Evolutionary conservation across 2,797 vertebrate species (phyloP), one percentile per base, ranked within the genome.

Genomic region (Leptodactylus fallax): DNA sequence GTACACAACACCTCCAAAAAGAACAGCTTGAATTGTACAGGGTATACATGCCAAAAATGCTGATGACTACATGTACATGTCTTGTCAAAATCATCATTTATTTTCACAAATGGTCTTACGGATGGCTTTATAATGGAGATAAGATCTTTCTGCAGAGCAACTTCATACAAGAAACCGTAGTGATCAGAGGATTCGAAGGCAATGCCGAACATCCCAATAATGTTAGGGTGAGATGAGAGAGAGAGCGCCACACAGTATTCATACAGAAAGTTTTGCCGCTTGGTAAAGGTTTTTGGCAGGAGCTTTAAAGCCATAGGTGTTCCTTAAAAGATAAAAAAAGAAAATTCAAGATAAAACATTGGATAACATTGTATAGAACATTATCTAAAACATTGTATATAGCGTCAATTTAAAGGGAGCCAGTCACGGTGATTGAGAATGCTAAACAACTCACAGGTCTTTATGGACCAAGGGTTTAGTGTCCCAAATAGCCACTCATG

Each of bases 231-330:
- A 0, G 94, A 89, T 63, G 97, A 97, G 6, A 98, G 97, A 0
- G 96, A 95, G 58, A 99, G 94, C 0, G 97, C 97, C 79, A 98
- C 94, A 1, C 97, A 97, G 1, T 98, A 98, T 90, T 99, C 98
- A 25, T 96, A 95, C 76, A 99, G 93, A 93, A 99, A 99, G 9
- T 96, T 94, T 0, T 97, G 92, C 0, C 97, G 94, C 7, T 96
- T 95, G 0, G 97, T 99, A 80, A 95, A 96, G 49, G 92, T 92
- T 77, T 97, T 97, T 0, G 95, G 96, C 72, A 98, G 96, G 87
- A 96, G 95, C 93, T 99, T 99, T 91, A 99, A 95, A 0, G 97
- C 98, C 96, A 99, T 96, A 0, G 96, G 94, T 1, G 96, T 97
- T 2, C 97, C 98, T 99, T 53, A 92, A 16, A 21, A 17, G 9